Evolutionary conservation across 2,113 vertebrate species (phyloP).

Genomic region (Gambusia affinis): DNA sequence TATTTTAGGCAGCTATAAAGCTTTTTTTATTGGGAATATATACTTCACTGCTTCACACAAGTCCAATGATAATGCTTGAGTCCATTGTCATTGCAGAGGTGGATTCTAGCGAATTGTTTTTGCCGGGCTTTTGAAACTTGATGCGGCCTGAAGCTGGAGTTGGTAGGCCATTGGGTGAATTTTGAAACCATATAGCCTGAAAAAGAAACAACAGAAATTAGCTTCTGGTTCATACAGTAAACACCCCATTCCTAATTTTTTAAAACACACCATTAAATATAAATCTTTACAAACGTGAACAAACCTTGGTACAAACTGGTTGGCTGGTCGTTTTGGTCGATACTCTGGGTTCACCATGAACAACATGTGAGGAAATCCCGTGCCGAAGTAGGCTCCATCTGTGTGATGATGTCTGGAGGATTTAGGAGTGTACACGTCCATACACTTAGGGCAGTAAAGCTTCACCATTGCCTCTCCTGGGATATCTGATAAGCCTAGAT

Average conservation of each 20-base stretch:
- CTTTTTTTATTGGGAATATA: conserved; percentile 42
- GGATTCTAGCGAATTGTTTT: conserved; percentile 86
- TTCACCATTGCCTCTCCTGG: conserved; percentile 96
- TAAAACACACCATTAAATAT: neutral
- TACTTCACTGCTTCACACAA: conserved; percentile 37
- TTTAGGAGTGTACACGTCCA: conserved; percentile 96
- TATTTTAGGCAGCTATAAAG: conserved; percentile 38
- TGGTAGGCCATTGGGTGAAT: conserved; percentile 96
- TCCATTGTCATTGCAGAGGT: neutral
- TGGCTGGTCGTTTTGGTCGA: conserved; percentile 91
- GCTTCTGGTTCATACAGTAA: neutral
- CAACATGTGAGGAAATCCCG: conserved; percentile 94
- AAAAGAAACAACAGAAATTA: conserved; percentile 17
- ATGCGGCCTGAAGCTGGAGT: conserved; percentile 92
- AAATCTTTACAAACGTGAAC: conserved; percentile 6
- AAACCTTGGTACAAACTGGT: conserved; percentile 94
- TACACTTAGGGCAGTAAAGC: conserved; percentile 95
- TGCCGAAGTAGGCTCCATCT: conserved; percentile 93
- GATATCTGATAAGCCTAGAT: conserved; percentile 89
- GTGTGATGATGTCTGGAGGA: conserved; percentile 93
- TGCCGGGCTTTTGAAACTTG: conserved; percentile 93
- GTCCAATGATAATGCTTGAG: conserved; percentile 37
- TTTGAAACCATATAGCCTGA: conserved; percentile 92
- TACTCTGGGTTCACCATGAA: conserved; percentile 96
- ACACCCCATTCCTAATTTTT: neutral